Percentiles rank a stretch among this genome's conserved stretches.
phyloP scores from a whole-genome alignment of 2,888 invertebrate genomes.

The Amphipyra tragopoginis region DNA sequence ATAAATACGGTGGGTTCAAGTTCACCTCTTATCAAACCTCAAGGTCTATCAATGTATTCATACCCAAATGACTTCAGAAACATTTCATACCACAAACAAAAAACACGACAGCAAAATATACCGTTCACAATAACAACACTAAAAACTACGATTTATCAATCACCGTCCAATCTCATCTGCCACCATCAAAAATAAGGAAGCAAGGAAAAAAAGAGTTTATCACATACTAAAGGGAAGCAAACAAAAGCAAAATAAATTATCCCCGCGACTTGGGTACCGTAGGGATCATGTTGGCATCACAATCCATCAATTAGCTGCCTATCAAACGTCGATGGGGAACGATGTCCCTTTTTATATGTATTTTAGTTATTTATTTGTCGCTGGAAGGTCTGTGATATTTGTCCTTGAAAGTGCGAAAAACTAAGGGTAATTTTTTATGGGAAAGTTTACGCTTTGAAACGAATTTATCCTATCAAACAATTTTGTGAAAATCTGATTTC shows the following conservation, averaged over 20 bases:
- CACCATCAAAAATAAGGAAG: slow-evolving; percentile 46
- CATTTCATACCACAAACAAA: background rate
- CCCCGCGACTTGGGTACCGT: slow-evolving; percentile 45
- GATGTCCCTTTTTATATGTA: slow-evolving; percentile 53
- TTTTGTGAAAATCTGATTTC: too few species aligned
- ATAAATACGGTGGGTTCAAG: too few species aligned
- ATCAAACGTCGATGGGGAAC: slow-evolving; percentile 55
- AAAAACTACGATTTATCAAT: slow-evolving; percentile 56
- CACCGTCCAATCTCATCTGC: slow-evolving; percentile 52
- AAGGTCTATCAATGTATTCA: background rate
- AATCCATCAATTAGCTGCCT: slow-evolving; percentile 60
- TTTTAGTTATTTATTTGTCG: slow-evolving; percentile 37
- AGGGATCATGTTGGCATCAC: slow-evolving; percentile 56
- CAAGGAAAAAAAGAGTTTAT: slow-evolving; percentile 55
- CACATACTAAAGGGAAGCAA: slow-evolving; percentile 49
- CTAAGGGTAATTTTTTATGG: too few species aligned
- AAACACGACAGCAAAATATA: slow-evolving; percentile 21
- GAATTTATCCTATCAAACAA: too few species aligned
- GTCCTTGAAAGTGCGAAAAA: too few species aligned
- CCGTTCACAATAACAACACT: slow-evolving; percentile 22
- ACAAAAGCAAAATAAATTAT: slow-evolving; percentile 62
- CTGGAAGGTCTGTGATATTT: background rate
- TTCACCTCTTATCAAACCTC: too few species aligned
- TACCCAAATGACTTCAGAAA: background rate
- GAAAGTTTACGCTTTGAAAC: too few species aligned